Conservation (phyloP, 1,140 invertebrate genomes). For the Drosophila ironensis region DNA sequence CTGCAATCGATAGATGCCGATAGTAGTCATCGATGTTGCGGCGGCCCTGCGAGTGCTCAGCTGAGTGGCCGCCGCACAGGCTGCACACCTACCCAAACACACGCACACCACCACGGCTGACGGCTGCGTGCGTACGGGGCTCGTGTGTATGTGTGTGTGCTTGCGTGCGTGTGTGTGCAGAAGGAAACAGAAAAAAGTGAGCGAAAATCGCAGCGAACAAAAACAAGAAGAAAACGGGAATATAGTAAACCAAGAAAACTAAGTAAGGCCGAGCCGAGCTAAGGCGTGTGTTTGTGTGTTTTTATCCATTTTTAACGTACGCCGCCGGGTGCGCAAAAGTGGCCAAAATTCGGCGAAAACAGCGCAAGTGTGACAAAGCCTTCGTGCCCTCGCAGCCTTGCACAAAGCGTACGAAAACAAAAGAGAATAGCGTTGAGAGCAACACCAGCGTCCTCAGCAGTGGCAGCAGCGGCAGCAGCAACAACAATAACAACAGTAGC, state of each 20-base stretch:
- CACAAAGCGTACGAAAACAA: slow-evolving; percentile 73
- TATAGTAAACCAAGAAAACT: too few relatives aligned
- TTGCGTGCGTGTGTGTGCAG: slow-evolving; percentile 5
- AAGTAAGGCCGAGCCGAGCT: too few relatives aligned
- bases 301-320: slow-evolving; percentile 56
- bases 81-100: slow-evolving; percentile 7
- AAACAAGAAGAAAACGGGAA: too few relatives aligned
- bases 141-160: too few relatives aligned
- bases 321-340: slow-evolving; percentile 49
- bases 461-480: slow-evolving; percentile 22
- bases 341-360: slow-evolving; percentile 78
- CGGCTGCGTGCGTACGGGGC: too few relatives aligned
- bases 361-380: slow-evolving; percentile 72
- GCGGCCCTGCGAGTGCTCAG: background rate
- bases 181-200: too few relatives aligned
- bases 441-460: slow-evolving; percentile 65
- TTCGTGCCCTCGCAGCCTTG: slow-evolving; percentile 62
- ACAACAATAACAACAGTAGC: slow-evolving; percentile 22
- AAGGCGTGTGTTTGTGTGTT: too few relatives aligned
- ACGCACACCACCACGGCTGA: too few relatives aligned
- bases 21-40: too few relatives aligned
- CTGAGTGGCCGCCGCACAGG: slow-evolving; percentile 4
- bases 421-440: slow-evolving; percentile 76
- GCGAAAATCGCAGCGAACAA: too few relatives aligned
- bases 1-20: too few relatives aligned